phyloP scores from a whole-genome alignment of 2,888 invertebrate species.

The Tipula confusa region DNA sequence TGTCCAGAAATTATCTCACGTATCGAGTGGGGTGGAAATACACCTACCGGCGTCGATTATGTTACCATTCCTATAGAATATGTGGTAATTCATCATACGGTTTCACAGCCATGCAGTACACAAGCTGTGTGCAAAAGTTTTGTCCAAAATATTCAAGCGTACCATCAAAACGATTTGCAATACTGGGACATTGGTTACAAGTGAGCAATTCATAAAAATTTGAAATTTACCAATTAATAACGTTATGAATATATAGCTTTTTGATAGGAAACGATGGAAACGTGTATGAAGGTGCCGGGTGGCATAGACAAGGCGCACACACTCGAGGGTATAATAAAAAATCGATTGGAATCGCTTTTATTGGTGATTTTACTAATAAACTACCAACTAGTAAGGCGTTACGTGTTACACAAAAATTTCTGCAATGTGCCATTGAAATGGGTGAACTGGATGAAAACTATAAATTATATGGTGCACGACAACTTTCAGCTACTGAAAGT shows the following conservation, averaged over 20 bases:
- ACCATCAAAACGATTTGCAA: constrained; percentile 52
- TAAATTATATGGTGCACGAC: constrained; percentile 50
- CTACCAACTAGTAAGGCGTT: constrained; percentile 47
- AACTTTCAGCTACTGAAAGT: constrained; percentile 50
- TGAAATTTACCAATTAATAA: too few relatives aligned
- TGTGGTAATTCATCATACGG: constrained; percentile 59
- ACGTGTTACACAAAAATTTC: constrained; percentile 47
- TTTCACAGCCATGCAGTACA: constrained; percentile 50
- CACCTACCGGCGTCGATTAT: constrained; percentile 53
- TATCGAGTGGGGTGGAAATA: constrained; percentile 58
- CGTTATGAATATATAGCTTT: constrained; percentile 47
- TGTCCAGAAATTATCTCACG: constrained; percentile 57
- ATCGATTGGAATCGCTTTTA: constrained; percentile 60
- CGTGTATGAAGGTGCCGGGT: constrained; percentile 63
- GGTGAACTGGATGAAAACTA: constrained; percentile 49
- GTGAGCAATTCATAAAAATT: constrained; percentile 47
- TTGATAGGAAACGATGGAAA: constrained; percentile 61
- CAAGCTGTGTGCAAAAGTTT: constrained; percentile 50
- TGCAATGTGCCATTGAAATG: constrained; percentile 49
- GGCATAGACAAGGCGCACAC: constrained; percentile 59
- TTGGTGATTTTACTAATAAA: constrained; percentile 54
- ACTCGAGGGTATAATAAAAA: constrained; percentile 56
- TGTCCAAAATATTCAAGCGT: constrained; percentile 52
- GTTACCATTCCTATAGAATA: constrained; percentile 55
- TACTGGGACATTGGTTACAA: constrained; percentile 57